phyloP scores from a whole-genome alignment of 2,888 invertebrate genomes.

The Dastarcus helophoroides region DNA sequence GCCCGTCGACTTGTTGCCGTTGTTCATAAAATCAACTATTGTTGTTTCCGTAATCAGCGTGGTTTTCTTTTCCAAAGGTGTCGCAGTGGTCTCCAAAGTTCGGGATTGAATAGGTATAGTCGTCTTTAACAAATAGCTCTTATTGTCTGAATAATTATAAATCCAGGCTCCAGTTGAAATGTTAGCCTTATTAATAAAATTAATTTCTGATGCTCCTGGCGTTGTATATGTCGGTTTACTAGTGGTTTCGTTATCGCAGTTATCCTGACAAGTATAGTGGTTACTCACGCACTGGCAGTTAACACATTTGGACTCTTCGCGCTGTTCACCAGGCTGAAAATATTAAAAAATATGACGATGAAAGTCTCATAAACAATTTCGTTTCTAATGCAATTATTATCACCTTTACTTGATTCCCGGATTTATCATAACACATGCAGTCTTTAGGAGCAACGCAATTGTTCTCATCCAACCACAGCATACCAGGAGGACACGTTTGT shows the following conservation, averaged over 20 bases:
- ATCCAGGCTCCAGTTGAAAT: no score
- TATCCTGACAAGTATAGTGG: constrained; percentile 54
- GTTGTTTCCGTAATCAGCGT: no score
- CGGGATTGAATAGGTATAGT: no score
- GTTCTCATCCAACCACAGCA: constrained; percentile 57
- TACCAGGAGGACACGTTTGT: constrained; percentile 44
- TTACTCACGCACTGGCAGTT: constrained; percentile 75
- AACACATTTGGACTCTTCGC: constrained; percentile 49
- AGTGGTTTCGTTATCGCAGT: constrained; percentile 5
- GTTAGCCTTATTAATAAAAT: no score
- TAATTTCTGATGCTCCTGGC: constrained; percentile 8
- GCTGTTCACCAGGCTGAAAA: constrained; percentile 55
- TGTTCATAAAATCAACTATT: no score
- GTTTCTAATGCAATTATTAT: constrained; percentile 3
- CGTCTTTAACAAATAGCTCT: no score
- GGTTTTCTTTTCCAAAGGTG: no score
- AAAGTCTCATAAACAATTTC: not conserved
- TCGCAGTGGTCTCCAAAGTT: no score
- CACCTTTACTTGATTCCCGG: constrained; percentile 56
- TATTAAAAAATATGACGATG: constrained; percentile 2
- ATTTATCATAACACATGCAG: constrained; percentile 61
- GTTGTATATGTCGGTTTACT: constrained; percentile 3
- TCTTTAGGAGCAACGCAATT: constrained; percentile 62
- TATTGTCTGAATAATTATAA: no score
- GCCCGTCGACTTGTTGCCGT: no score